Percentiles rank a stretch among this genome's conserved stretches.
Conservation (phyloP, 2,797 vertebrate species). For the Oophaga sylvatica region DNA sequence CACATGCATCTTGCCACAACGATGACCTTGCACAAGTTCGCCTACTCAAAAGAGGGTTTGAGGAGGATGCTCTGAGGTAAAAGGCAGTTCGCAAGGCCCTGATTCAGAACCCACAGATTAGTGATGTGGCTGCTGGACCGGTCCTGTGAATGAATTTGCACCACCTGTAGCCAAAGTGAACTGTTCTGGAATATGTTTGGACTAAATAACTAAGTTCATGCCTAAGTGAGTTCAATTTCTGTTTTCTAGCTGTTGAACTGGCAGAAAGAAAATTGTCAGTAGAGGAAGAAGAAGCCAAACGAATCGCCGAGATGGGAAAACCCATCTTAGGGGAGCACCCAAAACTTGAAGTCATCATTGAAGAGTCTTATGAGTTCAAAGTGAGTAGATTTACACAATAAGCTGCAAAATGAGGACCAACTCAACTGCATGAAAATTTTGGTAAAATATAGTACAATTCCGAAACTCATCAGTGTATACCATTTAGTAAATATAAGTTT, state of each 20-base stretch:
- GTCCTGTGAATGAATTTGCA: too few relatives aligned
- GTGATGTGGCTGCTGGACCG: too few relatives aligned
- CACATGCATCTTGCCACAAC: too few relatives aligned
- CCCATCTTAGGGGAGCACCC: constrained; percentile 90
- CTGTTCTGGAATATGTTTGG: not conserved
- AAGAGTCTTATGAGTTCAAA: constrained; percentile 99
- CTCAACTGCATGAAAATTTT: too few relatives aligned
- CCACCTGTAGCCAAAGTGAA: not conserved
- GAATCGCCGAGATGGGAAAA: constrained; percentile 98
- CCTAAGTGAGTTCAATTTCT: constrained; percentile 15
- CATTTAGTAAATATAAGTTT: not conserved
- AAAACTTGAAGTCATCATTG: constrained; percentile 96
- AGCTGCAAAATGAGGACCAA: not conserved
- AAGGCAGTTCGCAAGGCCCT: too few relatives aligned
- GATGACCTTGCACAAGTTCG: too few relatives aligned
- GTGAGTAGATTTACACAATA: constrained; percentile 69
- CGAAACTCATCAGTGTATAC: not conserved
- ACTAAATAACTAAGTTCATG: not conserved
- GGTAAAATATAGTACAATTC: too few relatives aligned
- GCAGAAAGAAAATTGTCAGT: constrained; percentile 88
- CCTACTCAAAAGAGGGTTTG: too few relatives aligned
- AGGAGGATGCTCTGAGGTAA: too few relatives aligned
- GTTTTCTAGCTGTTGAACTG: constrained; percentile 78
- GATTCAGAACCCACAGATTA: too few relatives aligned
- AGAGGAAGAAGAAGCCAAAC: constrained; percentile 93